Conservation (phyloP, 2,797 vertebrate species). For the Takifugu ocellatus region DNA sequence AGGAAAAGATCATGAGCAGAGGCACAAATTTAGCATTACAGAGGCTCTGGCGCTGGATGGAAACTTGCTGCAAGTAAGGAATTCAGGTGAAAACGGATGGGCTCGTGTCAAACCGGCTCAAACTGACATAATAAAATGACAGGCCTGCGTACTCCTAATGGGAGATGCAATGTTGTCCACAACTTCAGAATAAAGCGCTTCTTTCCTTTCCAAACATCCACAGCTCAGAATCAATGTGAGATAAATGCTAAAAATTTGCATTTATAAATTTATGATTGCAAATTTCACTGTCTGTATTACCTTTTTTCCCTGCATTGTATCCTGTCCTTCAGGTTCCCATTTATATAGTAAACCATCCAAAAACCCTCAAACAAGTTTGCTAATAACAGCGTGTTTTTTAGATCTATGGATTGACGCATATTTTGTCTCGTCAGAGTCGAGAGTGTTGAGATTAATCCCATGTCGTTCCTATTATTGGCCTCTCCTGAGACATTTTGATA, state of each 20-base stretch:
- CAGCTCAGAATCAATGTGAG: background rate
- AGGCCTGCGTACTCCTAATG: no score
- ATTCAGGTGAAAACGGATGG: constrained; percentile 29
- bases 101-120: constrained; percentile 7
- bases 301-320: background rate
- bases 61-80: constrained; percentile 24
- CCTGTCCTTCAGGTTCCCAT: background rate
- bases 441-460: constrained; percentile 72
- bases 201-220: background rate
- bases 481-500: constrained; percentile 74
- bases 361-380: constrained; percentile 58
- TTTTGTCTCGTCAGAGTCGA: constrained; percentile 61
- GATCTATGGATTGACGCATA: constrained; percentile 62
- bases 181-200: background rate
- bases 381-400: constrained; percentile 49
- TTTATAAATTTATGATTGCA: no score
- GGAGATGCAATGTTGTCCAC: no score
- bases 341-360: constrained; percentile 19
- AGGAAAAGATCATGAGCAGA: constrained; percentile 49
- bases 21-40: constrained; percentile 28
- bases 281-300: constrained; percentile 7
- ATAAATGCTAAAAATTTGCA: no score
- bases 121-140: no score
- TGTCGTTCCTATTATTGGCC: constrained; percentile 75
- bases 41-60: constrained; percentile 31